Evolutionary conservation across 2,113 vertebrate species (phyloP).

Genomic region (Mormyrus lacerda): DNA sequence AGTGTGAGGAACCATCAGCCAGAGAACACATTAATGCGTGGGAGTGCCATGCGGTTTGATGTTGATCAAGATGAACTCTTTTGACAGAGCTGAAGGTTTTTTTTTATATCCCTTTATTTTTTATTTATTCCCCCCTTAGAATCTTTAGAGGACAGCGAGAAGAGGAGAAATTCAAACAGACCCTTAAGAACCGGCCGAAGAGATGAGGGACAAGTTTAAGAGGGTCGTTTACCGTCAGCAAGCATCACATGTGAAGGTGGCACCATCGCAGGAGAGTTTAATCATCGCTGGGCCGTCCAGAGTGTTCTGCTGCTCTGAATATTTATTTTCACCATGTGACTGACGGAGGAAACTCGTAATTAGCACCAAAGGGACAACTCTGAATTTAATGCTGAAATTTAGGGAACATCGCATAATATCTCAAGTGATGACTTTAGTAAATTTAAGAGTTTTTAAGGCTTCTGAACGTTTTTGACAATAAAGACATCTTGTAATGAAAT

Average conservation of each 20-base stretch:
- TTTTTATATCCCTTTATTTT: slow-evolving; percentile 1
- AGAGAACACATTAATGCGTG: slow-evolving; percentile 65
- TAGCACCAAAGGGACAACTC: slow-evolving; percentile 11
- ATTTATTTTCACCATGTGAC: slow-evolving; percentile 1
- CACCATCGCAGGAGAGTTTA: neutral
- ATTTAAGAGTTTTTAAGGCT: neutral
- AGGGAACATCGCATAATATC: neutral
- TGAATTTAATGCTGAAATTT: slow-evolving; percentile 5
- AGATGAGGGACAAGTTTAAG: slow-evolving; percentile 11
- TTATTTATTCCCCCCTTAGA: slow-evolving; percentile 14
- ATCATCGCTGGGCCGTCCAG: neutral
- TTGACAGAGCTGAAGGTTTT: slow-evolving; percentile 53
- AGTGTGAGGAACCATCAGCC: slow-evolving; percentile 63
- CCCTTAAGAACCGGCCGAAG: slow-evolving; percentile 25
- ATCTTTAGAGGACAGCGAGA: slow-evolving; percentile 10
- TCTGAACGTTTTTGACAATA: slow-evolving; percentile 1
- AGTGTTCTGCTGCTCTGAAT: neutral
- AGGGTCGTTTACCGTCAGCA: neutral
- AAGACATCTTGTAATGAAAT: slow-evolving; percentile 5
- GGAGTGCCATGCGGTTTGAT: slow-evolving; percentile 67
- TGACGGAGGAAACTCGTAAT: neutral
- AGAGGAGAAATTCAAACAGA: slow-evolving; percentile 15
- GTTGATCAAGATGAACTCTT: slow-evolving; percentile 67
- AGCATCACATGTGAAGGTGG: neutral
- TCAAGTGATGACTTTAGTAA: neutral